Base-by-base conservation (phyloP, 2,113 vertebrate genomes). In the Addax nasomaculatus region DNA sequence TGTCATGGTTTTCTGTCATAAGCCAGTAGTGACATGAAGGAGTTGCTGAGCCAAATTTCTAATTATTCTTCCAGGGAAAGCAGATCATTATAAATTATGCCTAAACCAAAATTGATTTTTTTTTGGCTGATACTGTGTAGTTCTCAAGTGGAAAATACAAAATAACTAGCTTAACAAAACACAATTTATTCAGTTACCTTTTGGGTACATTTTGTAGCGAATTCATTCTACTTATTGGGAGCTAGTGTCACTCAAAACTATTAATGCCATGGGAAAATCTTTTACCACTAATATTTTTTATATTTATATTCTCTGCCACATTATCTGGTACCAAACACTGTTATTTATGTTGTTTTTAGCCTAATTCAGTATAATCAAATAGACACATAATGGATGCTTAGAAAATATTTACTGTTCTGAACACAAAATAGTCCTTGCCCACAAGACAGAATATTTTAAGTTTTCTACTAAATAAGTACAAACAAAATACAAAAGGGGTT, bases 61-160 rank as follows among this genome's bases (percentile, higher is more conserved):
- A 92, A 89, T 89, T 60, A 6, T 25, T 90, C 23, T 85, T 93
- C n/a, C 33, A 80, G 30, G 84, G 49, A 86, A 45, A 96, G 92
- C n/a, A 80, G 57, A 73, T 73, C 6, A 55, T 55, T 92, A 92
- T 78, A 92, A 85, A 76, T 94, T 90, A 73, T 93, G 43, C 30
- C 67, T 83, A 91, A 83, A 57, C 12, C 27, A 79, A 92, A 96
- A 94, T 29, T 94, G 64, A 97, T 83, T 90, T 96, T 79, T 79
- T 84, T 73, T 80, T 80, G 49, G 15, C 39, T 96, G 78, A 60
- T 79, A 87, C 39, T 85, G n/a, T 95, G 58, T 21, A 88, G 91
- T 78, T 97, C 94, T 95, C 45, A 96, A 97, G 58, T 76, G 36
- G 58, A 94, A 88, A 93, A 95, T 62, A 60, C 53, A 47, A 92